Evolutionary conservation across 2,888 invertebrate species (phyloP), one percentile per base, ranked within the genome.

Genomic region (Opisthograptis luteolata): DNA sequence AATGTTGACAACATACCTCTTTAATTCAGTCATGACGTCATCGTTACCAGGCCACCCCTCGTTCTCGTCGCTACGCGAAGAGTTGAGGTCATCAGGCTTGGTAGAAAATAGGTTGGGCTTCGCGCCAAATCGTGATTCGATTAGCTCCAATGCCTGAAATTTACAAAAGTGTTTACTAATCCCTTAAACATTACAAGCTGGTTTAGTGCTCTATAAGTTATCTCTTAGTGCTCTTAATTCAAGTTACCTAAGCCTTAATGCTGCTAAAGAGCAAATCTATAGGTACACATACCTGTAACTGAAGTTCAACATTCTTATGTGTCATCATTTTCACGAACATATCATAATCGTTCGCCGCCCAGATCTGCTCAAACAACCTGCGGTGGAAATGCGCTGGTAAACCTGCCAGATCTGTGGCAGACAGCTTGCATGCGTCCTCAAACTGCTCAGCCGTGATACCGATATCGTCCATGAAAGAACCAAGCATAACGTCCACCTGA

Each of bases 311-410:
- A 80, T 98, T 98, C 70, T 96, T 95, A 76, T 97, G 96, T 4
- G 95, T 95, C 98, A 98, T 98, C 94, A 98, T 96, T 55, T 95
- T 93, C 47, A 95, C 95, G 76, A 98, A 98, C 82, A 97, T 95
- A 58, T 95, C 94, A 67, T 95, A 96, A 81, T 98, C 97, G 73
- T 98, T 97, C 0, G 97, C 97, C 0, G 98, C 97, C 96, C 97
- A 96, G 51, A 98, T 96, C 91, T 96, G 93, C 70, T 93, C 93
- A 66, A 93, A 93, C 2, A 93, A 81, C 8, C 93, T 89, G 45
- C 92, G 92, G 63, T 93, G 93, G 61, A 93, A 93, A 63, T 92
- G 92, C 8, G 93, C 87, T 0, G 92, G 92, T 46, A 92, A 80
- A 1, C 89, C 91, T 0, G 82, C 91, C 22, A 87, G 69, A 60